Percentiles rank a stretch among this genome's conserved stretches.
Conservation (phyloP, 1,140 invertebrate species). For the Lucilia cuprina region DNA sequence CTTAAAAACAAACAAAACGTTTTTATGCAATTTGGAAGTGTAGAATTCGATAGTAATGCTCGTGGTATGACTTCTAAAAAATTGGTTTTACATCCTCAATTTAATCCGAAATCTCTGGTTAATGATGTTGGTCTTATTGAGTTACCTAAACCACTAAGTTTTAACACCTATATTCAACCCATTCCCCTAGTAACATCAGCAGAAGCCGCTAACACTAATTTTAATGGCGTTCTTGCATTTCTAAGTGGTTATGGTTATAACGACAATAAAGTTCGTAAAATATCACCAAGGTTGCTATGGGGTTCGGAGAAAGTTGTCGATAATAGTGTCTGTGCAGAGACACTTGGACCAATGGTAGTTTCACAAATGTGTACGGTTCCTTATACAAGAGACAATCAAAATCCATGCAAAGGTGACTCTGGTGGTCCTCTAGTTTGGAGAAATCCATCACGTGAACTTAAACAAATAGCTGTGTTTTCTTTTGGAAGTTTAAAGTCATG, state of each 20-base stretch:
- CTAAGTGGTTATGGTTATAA: constrained; percentile 51
- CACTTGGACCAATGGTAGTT: constrained; percentile 43
- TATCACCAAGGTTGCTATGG: constrained; percentile 46
- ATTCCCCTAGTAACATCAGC: constrained; percentile 46
- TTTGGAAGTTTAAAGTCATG: constrained; percentile 56
- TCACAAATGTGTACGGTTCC: constrained; percentile 51
- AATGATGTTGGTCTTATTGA: constrained; percentile 69
- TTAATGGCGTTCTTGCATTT: constrained; percentile 45
- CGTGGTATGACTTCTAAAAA: constrained; percentile 54
- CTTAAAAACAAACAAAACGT: constrained; percentile 3
- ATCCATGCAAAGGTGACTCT: constrained; percentile 56
- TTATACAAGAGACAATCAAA: constrained; percentile 47
- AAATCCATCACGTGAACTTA: constrained; percentile 35
- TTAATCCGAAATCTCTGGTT: constrained; percentile 55
- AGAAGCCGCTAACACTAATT: constrained; percentile 42
- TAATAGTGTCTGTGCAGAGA: constrained; percentile 43
- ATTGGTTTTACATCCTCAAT: constrained; percentile 63
- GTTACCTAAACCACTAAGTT: constrained; percentile 61
- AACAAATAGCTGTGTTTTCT: constrained; percentile 58
- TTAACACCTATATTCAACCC: constrained; percentile 51
- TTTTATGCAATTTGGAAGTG: constrained; percentile 62
- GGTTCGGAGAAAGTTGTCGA: constrained; percentile 51
- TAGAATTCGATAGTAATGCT: constrained; percentile 56
- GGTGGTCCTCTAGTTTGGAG: constrained; percentile 48
- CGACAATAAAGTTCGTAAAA: constrained; percentile 54